Evolutionary conservation across 2,113 vertebrate genomes (phyloP).

Genomic region (Pluvialis apricaria): DNA sequence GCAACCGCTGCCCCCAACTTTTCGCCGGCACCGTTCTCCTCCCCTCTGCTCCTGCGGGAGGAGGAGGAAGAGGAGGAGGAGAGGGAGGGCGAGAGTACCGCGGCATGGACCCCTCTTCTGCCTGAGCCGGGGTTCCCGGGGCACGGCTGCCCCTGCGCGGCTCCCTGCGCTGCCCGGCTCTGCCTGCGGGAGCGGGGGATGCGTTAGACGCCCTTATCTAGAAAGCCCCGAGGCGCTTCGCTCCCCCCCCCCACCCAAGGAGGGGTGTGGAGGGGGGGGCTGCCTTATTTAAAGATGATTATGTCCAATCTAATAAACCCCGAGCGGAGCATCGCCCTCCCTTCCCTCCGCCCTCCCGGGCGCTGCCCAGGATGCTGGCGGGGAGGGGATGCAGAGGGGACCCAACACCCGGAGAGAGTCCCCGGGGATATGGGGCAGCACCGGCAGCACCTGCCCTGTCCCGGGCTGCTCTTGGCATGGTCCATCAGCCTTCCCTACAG

Average conservation of each 20-base stretch:
- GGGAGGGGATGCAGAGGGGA: background rate
- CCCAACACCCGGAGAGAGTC: background rate
- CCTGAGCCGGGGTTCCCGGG: background rate
- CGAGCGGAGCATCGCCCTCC: slow-evolving; percentile 67
- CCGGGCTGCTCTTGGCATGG: background rate
- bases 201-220: slow-evolving; percentile 39
- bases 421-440: background rate
- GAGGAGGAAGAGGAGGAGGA: slow-evolving; percentile 10
- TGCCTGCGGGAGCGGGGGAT: slow-evolving; percentile 40
- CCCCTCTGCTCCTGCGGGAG: slow-evolving; percentile 8
- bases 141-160: background rate
- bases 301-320: slow-evolving; percentile 76
- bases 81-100: background rate
- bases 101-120: slow-evolving; percentile 23
- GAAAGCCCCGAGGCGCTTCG: slow-evolving; percentile 24
- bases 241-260: background rate
- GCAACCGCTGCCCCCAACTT: slow-evolving; percentile 1
- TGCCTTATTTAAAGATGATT: slow-evolving; percentile 70
- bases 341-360: slow-evolving; percentile 41
- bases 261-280: slow-evolving; percentile 33
- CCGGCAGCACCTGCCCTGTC: slow-evolving; percentile 44
- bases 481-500: background rate
- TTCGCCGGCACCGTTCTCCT: slow-evolving; percentile 35
- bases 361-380: slow-evolving; percentile 35
- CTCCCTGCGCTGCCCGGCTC: background rate